phyloP scores from a whole-genome alignment of 2,113 vertebrate species.

The Eidolon helvum region DNA sequence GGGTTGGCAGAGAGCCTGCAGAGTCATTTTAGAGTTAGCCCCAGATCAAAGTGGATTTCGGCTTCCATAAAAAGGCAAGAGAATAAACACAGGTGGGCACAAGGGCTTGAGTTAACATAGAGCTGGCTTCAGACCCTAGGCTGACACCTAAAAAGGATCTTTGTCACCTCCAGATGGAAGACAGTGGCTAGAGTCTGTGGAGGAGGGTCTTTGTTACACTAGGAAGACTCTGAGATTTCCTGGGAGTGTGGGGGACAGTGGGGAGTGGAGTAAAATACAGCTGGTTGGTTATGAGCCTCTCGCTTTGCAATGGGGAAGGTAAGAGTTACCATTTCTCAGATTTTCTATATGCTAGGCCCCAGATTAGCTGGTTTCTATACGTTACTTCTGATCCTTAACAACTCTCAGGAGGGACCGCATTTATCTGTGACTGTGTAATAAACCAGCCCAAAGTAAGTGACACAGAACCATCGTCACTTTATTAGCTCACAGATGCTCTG shows the following conservation, averaged over 20 bases:
- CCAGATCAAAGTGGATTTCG: background rate
- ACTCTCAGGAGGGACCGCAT: background rate
- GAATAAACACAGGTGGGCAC: background rate
- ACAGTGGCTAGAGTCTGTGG: background rate
- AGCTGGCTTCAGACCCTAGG: background rate
- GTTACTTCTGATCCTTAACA: background rate
- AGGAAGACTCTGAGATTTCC: background rate
- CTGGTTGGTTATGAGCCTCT: background rate
- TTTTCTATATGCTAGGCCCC: background rate
- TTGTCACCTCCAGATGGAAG: background rate
- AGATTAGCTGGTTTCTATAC: background rate
- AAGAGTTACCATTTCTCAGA: background rate
- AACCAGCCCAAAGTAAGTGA: background rate
- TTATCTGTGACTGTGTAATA: background rate
- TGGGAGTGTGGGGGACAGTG: background rate
- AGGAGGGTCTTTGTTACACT: background rate
- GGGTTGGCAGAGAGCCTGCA: background rate
- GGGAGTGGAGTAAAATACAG: background rate
- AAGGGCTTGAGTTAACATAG: background rate
- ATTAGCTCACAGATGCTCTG: background rate
- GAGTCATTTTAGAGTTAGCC: background rate
- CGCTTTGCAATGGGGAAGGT: background rate
- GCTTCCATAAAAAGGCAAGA: background rate
- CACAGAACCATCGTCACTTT: background rate
- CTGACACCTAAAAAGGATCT: background rate